Conservation (phyloP, 2,888 invertebrate genomes). For the Barypeithes pellucidus region DNA sequence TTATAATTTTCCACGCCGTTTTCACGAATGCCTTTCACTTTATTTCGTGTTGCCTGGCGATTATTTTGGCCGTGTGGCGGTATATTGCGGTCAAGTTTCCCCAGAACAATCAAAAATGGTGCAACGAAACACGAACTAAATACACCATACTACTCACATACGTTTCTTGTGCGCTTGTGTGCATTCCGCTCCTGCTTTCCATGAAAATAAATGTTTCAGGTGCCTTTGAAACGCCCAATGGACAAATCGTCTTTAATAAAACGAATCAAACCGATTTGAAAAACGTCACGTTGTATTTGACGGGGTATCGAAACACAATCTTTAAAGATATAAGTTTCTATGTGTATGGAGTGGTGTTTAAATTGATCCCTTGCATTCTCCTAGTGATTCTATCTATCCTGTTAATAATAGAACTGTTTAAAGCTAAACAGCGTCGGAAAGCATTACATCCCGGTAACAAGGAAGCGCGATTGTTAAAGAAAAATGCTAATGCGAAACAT, state of each 20-base stretch:
- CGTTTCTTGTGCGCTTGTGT: slow-evolving; percentile 86
- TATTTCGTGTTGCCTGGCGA: slow-evolving; percentile 93
- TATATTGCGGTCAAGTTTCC: slow-evolving; percentile 90
- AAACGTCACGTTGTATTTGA: slow-evolving; percentile 54
- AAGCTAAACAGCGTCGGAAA: slow-evolving; percentile 81
- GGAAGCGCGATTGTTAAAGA: slow-evolving; percentile 60
- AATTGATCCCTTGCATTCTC: slow-evolving; percentile 91
- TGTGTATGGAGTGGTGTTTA: slow-evolving; percentile 93
- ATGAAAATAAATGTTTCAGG: slow-evolving; percentile 78
- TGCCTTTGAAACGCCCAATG: slow-evolving; percentile 68
- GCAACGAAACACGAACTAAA: slow-evolving; percentile 84
- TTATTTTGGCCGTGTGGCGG: slow-evolving; percentile 93
- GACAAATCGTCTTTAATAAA: slow-evolving; percentile 63
- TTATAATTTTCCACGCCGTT: slow-evolving; percentile 90
- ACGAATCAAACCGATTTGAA: slow-evolving; percentile 40
- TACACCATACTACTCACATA: slow-evolving; percentile 86
- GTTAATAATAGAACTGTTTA: slow-evolving; percentile 83
- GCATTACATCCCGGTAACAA: slow-evolving; percentile 70
- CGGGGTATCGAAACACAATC: slow-evolving; percentile 54
- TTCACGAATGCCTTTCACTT: slow-evolving; percentile 92
- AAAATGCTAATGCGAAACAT: slow-evolving; percentile 60
- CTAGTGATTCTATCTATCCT: slow-evolving; percentile 86
- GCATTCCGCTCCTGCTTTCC: slow-evolving; percentile 87
- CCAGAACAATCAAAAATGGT: slow-evolving; percentile 86
- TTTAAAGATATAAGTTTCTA: slow-evolving; percentile 74